Conservation (phyloP, 35 echinoderm and acorn worm species). For the Apostichopus parvimensis region DNA sequence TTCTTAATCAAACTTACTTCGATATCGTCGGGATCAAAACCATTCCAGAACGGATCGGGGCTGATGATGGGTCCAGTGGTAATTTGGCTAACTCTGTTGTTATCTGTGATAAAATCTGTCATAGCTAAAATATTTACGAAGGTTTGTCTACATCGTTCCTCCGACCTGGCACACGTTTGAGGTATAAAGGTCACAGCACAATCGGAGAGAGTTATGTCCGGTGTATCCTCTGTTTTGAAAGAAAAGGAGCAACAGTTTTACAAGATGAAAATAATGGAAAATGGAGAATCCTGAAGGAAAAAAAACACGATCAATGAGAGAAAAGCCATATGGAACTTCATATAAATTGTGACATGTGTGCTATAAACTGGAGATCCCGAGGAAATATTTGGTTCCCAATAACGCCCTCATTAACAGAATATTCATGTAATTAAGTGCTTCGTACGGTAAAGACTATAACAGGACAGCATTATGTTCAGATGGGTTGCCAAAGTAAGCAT, state of each 20-base stretch:
- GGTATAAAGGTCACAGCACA: conserved; percentile 82
- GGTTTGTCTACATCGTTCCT: conserved; percentile 67
- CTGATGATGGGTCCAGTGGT: conserved; percentile 66
- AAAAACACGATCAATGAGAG: not conserved
- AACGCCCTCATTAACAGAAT: too few relatives aligned
- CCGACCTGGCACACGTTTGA: conserved; percentile 64
- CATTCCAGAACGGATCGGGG: conserved; percentile 84
- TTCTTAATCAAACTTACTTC: conserved; percentile 51
- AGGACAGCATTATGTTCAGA: too few relatives aligned
- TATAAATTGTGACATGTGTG: too few relatives aligned
- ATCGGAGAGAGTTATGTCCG: conserved; percentile 85
- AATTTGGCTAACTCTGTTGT: conserved; percentile 61
- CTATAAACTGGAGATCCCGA: too few relatives aligned
- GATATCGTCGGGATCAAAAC: conserved; percentile 77
- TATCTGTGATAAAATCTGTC: conserved; percentile 81
- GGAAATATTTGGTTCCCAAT: too few relatives aligned
- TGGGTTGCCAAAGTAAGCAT: too few relatives aligned
- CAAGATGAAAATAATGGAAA: not conserved
- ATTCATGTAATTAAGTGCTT: too few relatives aligned
- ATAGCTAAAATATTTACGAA: conserved; percentile 81
- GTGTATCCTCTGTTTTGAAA: conserved; percentile 35
- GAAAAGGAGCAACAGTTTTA: not conserved
- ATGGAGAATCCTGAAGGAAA: not conserved
- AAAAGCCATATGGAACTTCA: too few relatives aligned
- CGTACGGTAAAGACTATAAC: too few relatives aligned